Conservation (phyloP, 1,140 invertebrate species). For the Ceratitis capitata region DNA sequence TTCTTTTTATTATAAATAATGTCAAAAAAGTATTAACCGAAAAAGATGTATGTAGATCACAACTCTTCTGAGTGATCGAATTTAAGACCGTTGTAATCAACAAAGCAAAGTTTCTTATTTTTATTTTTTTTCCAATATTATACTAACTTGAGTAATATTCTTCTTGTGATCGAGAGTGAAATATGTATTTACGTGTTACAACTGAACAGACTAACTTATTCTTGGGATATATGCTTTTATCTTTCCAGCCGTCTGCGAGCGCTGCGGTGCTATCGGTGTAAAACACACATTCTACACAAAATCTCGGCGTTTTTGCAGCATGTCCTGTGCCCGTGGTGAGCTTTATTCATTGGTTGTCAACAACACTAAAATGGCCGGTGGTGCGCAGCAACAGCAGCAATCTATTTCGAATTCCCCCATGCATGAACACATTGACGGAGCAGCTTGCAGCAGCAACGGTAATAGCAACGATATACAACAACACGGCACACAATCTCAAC, state of each 20-base stretch:
- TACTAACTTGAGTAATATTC: no score
- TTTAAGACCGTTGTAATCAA: no score
- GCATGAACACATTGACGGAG: neutral
- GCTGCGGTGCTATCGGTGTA: slow-evolving; percentile 88
- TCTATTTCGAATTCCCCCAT: neutral
- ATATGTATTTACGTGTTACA: no score
- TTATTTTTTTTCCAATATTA: no score
- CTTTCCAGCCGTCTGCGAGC: slow-evolving; percentile 83
- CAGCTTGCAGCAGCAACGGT: slow-evolving; percentile 13
- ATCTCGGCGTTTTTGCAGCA: slow-evolving; percentile 81
- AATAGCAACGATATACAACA: slow-evolving; percentile 39
- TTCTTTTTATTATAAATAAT: no score
- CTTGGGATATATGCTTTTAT: no score
- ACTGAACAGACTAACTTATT: no score
- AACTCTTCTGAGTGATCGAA: no score
- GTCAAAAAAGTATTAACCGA: no score
- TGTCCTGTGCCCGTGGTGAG: slow-evolving; percentile 75
- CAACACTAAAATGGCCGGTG: slow-evolving; percentile 52
- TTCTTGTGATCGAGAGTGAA: no score
- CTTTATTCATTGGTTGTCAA: slow-evolving; percentile 65
- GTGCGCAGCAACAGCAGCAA: slow-evolving; percentile 52
- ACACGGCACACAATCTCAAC: slow-evolving; percentile 45
- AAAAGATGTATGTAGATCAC: no score
- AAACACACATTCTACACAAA: slow-evolving; percentile 91
- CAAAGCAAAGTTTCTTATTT: no score